phyloP scores from a whole-genome alignment of 1,140 invertebrate genomes.

The Trigoniulus corallinus region DNA sequence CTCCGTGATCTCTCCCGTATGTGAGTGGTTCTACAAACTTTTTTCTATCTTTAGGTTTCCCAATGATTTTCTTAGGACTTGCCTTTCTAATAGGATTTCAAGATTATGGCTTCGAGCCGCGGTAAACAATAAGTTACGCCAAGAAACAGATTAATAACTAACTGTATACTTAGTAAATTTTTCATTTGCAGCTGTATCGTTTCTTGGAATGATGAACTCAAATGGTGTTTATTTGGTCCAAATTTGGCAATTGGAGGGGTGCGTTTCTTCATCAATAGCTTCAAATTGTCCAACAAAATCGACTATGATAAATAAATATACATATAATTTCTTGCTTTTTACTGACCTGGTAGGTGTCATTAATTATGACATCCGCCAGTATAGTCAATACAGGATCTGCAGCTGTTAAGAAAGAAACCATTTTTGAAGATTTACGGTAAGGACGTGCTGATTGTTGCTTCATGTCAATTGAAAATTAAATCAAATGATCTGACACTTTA shows the following conservation, averaged over 20 bases:
- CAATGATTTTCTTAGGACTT: not conserved
- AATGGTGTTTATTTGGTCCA: not conserved
- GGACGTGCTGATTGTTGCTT: too few species aligned
- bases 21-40: too few species aligned
- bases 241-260: not conserved
- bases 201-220: constrained; percentile 5
- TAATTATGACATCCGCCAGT: not conserved
- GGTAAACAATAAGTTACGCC: not conserved
- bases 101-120: constrained; percentile 2
- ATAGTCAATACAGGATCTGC: not conserved
- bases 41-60: not conserved
- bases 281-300: not conserved
- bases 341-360: not conserved
- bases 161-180: not conserved
- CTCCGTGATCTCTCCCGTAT: too few species aligned
- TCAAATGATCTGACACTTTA: too few species aligned
- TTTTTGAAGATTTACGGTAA: not conserved
- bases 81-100: not conserved
- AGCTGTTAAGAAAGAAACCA: not conserved
- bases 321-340: too few species aligned
- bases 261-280: not conserved
- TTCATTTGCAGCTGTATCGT: not conserved
- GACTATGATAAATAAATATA: not conserved
- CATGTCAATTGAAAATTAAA: too few species aligned
- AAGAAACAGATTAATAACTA: not conserved